These are phyloP conservation scores for Glaucomys volans DNA, from an alignment of 2,113 vertebrate genomes.

Conservation along the genomic window DNA sequence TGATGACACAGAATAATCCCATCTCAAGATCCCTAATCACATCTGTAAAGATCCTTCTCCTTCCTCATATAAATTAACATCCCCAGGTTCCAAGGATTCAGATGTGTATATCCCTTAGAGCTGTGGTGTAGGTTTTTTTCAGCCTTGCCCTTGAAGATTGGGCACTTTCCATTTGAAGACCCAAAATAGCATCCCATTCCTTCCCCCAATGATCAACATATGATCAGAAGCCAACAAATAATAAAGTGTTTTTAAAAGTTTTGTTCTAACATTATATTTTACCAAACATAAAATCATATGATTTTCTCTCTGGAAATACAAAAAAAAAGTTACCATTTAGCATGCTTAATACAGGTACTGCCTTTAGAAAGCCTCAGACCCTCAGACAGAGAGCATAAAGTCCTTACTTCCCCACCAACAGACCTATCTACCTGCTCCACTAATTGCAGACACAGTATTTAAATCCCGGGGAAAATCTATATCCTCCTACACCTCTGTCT, in stretches of 20 bases:
- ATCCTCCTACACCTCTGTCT: background rate
- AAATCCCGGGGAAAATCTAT: background rate
- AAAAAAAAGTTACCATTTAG: background rate
- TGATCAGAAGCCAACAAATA: background rate
- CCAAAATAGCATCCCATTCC: background rate
- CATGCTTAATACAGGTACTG: background rate
- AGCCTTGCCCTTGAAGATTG: background rate
- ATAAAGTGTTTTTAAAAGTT: background rate
- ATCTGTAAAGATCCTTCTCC: background rate
- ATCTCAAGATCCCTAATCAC: background rate
- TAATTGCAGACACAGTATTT: background rate
- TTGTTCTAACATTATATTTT: background rate
- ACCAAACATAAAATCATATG: too few species aligned
- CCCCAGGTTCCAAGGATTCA: background rate
- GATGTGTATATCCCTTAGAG: background rate
- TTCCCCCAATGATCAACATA: background rate
- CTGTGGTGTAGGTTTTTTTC: background rate
- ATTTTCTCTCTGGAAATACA: background rate
- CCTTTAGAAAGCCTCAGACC: background rate
- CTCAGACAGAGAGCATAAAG: conserved; percentile 23
- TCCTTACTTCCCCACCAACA: background rate
- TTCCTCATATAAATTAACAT: background rate
- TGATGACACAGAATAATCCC: background rate
- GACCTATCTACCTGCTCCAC: background rate
- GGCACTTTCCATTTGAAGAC: background rate